phyloP scores from a whole-genome alignment of 2,113 vertebrate species.

The Lepus americanus region DNA sequence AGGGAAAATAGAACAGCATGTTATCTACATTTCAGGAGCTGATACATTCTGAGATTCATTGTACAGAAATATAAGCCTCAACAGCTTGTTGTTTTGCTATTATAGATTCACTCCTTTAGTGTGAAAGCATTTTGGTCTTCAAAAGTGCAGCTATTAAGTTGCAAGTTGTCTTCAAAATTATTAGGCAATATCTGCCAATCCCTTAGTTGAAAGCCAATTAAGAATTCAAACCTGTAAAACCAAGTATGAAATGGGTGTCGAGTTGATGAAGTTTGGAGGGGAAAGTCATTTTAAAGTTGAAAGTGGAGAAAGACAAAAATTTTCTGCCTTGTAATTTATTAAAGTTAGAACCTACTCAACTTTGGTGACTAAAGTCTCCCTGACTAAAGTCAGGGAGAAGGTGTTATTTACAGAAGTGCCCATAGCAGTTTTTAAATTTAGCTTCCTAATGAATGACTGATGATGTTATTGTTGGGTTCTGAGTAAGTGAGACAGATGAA shows the following conservation, averaged over 20 bases:
- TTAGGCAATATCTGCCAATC: background rate
- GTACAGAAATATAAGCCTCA: background rate
- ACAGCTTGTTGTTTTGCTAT: background rate
- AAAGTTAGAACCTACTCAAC: background rate
- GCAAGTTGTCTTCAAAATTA: constrained; percentile 38
- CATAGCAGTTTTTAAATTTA: background rate
- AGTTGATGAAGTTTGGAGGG: background rate
- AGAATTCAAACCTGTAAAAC: background rate
- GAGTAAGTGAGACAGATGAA: background rate
- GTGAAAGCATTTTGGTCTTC: background rate
- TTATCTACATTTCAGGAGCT: background rate
- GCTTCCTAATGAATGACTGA: background rate
- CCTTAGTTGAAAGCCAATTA: background rate
- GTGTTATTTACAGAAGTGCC: background rate
- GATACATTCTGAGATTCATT: background rate
- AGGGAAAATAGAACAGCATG: background rate
- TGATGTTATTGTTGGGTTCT: background rate
- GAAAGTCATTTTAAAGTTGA: background rate
- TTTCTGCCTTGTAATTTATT: background rate
- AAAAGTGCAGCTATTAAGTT: background rate
- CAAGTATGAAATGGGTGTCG: background rate
- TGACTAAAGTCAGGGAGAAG: background rate
- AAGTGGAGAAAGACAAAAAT: background rate
- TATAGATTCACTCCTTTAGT: background rate
- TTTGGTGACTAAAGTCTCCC: too few species aligned